These are phyloP conservation scores for Heterodera filipjevi DNA, from an alignment of 2,888 invertebrate species.

Conservation along the genomic window DNA sequence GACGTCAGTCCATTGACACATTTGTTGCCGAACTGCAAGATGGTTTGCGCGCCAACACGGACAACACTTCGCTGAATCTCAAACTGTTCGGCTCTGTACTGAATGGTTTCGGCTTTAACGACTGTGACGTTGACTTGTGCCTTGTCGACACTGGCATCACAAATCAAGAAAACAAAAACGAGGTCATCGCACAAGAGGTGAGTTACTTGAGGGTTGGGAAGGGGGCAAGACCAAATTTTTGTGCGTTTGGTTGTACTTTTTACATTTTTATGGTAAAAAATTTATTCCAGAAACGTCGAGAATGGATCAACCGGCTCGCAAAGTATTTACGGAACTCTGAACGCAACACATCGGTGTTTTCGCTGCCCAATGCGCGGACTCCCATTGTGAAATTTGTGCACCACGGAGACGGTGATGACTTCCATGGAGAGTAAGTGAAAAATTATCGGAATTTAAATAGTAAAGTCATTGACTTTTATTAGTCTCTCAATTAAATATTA, in stretches of 20 bases:
- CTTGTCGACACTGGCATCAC: constrained; percentile 4
- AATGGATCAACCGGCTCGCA: background rate
- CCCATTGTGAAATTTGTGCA: constrained; percentile 72
- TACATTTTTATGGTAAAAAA: background rate
- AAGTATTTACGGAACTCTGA: background rate
- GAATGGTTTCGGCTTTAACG: constrained; percentile 20
- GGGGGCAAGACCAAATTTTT: background rate
- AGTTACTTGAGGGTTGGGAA: no score
- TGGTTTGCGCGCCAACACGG: background rate
- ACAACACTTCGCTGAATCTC: background rate
- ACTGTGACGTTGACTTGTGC: constrained; percentile 24
- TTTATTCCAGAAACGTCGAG: background rate
- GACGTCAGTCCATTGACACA: background rate
- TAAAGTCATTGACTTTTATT: no score
- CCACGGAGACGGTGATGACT: constrained; percentile 51
- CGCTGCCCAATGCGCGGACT: constrained; percentile 69
- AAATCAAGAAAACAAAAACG: no score
- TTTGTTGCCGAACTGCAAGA: background rate
- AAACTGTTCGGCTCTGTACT: constrained; percentile 19
- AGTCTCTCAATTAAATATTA: no score
- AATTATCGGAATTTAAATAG: no score
- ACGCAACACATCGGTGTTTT: background rate
- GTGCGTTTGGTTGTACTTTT: no score
- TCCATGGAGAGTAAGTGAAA: constrained; percentile 70
- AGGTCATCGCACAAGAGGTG: background rate